Conservation (phyloP, 2,113 vertebrate species). For the Zeus faber region DNA sequence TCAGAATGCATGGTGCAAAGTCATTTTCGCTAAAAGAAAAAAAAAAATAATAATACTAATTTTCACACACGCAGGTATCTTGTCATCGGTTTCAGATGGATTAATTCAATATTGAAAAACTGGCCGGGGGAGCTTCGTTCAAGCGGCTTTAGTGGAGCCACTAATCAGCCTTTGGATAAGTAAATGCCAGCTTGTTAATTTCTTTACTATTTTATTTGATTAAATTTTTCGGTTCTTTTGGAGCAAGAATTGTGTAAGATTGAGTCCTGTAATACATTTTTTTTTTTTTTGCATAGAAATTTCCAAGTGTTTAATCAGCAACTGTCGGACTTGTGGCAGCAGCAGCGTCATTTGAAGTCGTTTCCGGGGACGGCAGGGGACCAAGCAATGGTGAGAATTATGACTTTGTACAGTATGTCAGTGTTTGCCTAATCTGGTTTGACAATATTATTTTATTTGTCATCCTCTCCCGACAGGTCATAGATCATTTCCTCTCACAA, state of each 20-base stretch:
- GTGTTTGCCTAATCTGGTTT: not conserved
- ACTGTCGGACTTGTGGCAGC: slow-evolving; percentile 81
- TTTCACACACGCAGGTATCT: slow-evolving; percentile 82
- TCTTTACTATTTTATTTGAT: slow-evolving; percentile 1
- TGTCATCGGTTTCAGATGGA: slow-evolving; percentile 86
- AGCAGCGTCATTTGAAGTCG: slow-evolving; percentile 77
- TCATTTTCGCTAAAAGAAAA: not conserved
- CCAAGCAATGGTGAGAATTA: slow-evolving; percentile 80
- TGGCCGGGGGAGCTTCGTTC: slow-evolving; percentile 84
- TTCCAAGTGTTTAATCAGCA: slow-evolving; percentile 83
- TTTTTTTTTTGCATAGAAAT: slow-evolving; percentile 73
- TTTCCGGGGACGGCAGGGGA: slow-evolving; percentile 84
- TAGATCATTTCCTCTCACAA: slow-evolving; percentile 87
- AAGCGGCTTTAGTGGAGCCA: slow-evolving; percentile 71
- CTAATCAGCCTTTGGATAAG: slow-evolving; percentile 54
- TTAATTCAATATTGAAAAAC: slow-evolving; percentile 86
- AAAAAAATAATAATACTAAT: not conserved
- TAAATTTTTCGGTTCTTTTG: slow-evolving; percentile 77
- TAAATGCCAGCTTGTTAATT: slow-evolving; percentile 18
- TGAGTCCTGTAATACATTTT: too few relatives aligned
- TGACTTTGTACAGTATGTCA: slow-evolving; percentile 1
- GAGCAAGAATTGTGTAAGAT: not conserved
- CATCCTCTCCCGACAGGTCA: slow-evolving; percentile 67
- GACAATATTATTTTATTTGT: not conserved
- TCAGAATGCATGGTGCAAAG: not conserved